A percentile compares a stretch with the other conserved stretches of the same genome.
Conservation (phyloP, 2,888 invertebrate species). For the Perizoma affinitatum region DNA sequence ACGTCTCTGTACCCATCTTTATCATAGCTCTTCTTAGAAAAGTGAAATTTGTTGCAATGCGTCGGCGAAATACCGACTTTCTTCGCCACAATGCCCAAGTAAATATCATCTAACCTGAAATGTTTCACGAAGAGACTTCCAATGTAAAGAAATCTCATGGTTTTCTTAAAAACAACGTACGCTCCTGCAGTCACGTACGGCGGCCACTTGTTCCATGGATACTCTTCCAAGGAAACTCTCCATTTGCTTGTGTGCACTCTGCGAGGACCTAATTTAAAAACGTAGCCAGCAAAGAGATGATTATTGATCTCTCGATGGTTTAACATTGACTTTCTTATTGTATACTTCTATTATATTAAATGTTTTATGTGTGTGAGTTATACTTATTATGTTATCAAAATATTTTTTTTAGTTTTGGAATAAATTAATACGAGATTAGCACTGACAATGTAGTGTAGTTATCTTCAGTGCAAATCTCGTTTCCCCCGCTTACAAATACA, state of each 20-base stretch:
- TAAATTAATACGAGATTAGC: too few relatives aligned
- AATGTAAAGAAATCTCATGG: constrained; percentile 89
- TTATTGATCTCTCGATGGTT: too few relatives aligned
- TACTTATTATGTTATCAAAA: too few relatives aligned
- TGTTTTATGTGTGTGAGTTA: too few relatives aligned
- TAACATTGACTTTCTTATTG: too few relatives aligned
- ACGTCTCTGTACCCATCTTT: constrained; percentile 86
- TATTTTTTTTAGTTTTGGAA: too few relatives aligned
- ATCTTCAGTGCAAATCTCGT: too few relatives aligned
- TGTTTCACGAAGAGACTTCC: constrained; percentile 91
- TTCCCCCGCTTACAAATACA: too few relatives aligned
- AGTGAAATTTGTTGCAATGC: constrained; percentile 91
- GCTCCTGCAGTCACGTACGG: constrained; percentile 96
- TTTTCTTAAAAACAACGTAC: constrained; percentile 89
- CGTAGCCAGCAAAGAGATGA: constrained; percentile 89
- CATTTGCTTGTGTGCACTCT: constrained; percentile 93
- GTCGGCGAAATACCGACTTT: constrained; percentile 90
- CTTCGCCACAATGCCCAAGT: constrained; percentile 92
- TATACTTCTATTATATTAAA: too few relatives aligned
- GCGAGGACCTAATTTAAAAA: constrained; percentile 90
- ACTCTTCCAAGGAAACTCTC: constrained; percentile 92
- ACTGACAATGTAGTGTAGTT: too few relatives aligned
- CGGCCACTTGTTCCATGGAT: constrained; percentile 95
- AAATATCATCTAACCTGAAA: constrained; percentile 96
- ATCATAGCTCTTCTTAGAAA: constrained; percentile 88